Evolutionary conservation across 2,797 vertebrate species (phyloP), one percentile per base, ranked within the genome.

Genomic region (Phrynocephalus forsythii): DNA sequence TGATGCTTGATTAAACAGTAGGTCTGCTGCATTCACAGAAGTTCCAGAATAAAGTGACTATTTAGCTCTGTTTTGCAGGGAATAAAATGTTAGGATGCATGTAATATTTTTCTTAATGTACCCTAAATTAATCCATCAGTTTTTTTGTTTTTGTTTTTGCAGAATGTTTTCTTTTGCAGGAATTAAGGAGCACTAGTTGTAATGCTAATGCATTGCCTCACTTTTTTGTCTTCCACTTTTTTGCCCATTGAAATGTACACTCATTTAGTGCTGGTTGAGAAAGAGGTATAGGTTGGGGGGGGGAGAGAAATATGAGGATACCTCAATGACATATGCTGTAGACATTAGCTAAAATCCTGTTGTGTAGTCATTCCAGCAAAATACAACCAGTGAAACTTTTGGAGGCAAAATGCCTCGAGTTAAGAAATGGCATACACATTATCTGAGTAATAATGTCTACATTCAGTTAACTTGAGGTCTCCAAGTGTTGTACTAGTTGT

Each of bases 1-100:
- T 79, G 88, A 79, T 89, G 78, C 86, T 92, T 94, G 92, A 94
- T 94, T 94, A 94, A 94, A 89, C 87, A 86, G 2, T 30, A 87
- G 79, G 15, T 83, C 15, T 87, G 71, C 67, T 84, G 84, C 60
- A 84, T 69, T 89, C 7, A 0, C 90, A 90, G 33, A 85, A 81
- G 48, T 87, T 82, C 91, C 82, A 90, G 86, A 80, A 89, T 86
- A 89, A 60, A 83, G 7, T 26, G 83, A 91, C 84, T 82, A 71
- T 30, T 75, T 80, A 71, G 10, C 89, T 66, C 83, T 33, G 69
- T 81, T 85, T 69, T 3, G 1, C 56, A 91, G 82, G 72, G 13
- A 5, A 89, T 91, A 72, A 1, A 1, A 84, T 22, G 52, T 66
- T 86, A 91, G 85, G 84, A 85, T 68, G 84, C 5, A 5, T 20